Percentiles rank a stretch among this genome's conserved stretches.
phyloP scores from a whole-genome alignment of 2,113 vertebrate species.

The Cyanoderma ruficeps region DNA sequence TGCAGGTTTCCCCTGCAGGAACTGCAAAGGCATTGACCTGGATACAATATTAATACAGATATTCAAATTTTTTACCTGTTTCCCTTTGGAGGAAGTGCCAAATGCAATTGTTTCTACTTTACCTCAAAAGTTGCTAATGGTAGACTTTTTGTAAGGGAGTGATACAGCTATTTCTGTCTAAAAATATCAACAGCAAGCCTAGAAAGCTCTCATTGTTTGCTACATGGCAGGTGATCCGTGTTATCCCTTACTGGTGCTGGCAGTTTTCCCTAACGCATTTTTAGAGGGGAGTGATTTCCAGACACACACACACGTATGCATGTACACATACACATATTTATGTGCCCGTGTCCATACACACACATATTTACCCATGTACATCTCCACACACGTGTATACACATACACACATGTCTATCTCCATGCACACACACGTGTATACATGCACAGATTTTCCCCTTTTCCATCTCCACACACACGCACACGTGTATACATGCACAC shows the following conservation, averaged over 20 bases:
- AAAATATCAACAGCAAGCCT: not conserved
- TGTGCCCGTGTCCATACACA: fast-evolving
- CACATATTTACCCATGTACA: no score
- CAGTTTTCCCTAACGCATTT: not conserved
- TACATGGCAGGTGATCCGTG: fast-evolving
- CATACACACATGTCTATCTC: not conserved
- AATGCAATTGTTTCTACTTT: not conserved
- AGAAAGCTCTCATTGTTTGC: not conserved
- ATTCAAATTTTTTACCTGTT: not conserved
- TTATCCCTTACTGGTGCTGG: fast-evolving
- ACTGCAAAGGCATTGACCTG: not conserved
- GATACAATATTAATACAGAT: not conserved
- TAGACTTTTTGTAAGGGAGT: not conserved
- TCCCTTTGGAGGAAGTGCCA: not conserved
- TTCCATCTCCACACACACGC: not conserved
- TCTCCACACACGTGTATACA: not conserved
- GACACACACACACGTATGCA: fast-evolving
- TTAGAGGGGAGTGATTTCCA: not conserved
- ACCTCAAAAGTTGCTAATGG: fast-evolving
- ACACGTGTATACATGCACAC: not conserved
- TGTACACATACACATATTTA: fast-evolving
- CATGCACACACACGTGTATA: not conserved
- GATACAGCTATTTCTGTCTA: not conserved
- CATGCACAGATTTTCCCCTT: not conserved
- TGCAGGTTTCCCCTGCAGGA: not conserved